Base-by-base conservation (phyloP, 2,113 vertebrate species). In the Heterotilapia buettikoferi region DNA sequence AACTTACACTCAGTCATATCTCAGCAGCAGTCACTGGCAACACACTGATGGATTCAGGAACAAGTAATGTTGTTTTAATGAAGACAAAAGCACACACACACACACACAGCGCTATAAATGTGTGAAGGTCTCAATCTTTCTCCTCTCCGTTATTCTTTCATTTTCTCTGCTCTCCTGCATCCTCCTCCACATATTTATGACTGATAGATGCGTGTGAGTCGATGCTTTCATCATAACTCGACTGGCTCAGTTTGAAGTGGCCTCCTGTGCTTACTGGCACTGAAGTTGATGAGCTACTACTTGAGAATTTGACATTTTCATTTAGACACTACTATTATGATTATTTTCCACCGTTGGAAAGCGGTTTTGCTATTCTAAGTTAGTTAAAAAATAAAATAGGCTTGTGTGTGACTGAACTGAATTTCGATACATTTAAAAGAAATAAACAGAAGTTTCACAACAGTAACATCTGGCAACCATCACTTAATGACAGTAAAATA, bases 261-360 rank as follows among this genome's bases (percentile, higher is more conserved):
- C 80, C 66, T 92, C 68, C 61, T 88, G 73, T 7, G 56, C 84
- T 88, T 86, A 85, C 53, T 68, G 36, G 4, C 38, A 7, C 78
- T 85, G 90, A 93, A 92, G 88, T 91, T 94, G 88, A 94, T 94
- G 89, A 92, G 86, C 7, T 90, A 84, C 57, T 88, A 89, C 86
- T 92, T 84, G 68, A 73, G 86, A 93, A 94, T 92, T 86, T 93
- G 92, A 95, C 86, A 87, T 94, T 90, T 93, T 91, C 86, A 84
- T 84, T 84, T 71, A 87, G 84, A 78, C 73, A n/a, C 43, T 84
- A 89, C 63, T 86, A 73, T 80, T 82, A 79, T 82, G 86, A 86
- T 91, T 92, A 45, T 86, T 89, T 86, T 86, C 47, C 43, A 6
- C 57, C 50, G 85, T 40, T 24, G n/a, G 52, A 91, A 85, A 91